Base-by-base conservation (phyloP, 2,888 invertebrate genomes). In the Nesidiocoris tenuis region DNA sequence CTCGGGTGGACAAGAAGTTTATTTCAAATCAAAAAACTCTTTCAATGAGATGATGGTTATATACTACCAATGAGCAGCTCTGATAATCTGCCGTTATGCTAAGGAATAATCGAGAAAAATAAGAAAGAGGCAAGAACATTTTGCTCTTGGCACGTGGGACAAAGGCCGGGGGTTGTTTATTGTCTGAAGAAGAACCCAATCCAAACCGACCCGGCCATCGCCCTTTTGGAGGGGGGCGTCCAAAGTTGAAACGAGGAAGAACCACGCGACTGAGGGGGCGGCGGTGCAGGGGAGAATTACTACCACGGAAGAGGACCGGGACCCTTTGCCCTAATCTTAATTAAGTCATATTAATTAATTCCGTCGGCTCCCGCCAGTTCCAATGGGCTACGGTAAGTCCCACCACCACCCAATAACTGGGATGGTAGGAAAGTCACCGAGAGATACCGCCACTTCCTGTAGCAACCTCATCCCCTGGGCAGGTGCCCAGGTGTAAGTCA, bases 301-400 rank as follows among this genome's bases (percentile, higher is more conserved):
- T 39, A 39, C 39, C 12, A 39, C 39, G 39, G 39, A 39, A 39
- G 39, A 12, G 39, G 5, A 39, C 39, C 39, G 12, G 39, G 5
- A 39, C 39, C 39, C 39, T 39, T 39, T 39, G 70, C 70, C 70
- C 61, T 70, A 70, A 70, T 70, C 70, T 70, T 70, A 70, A 70
- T 70, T 70, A 70, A 70, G 70, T 70, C 70, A 70, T 59, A 70
- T 70, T 70, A 70, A 70, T 70, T 70, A 59, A 70, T 70, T 70
- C 70, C 70, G 59, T n/a, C 19, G 70, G 25, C 70, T 59, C 70
- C 59, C 1, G 23, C 25, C 23, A 61, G 70, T 70, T 70, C 57
- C 23, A 70, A 70, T 18, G 70, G 24, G 57, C 59, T 7, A 39
- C 12, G 17, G 17, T 59, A 18, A 59, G 70, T 56, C 19, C 67